These are phyloP conservation scores for Drosophila prosaltans DNA, from an alignment of 1,140 invertebrate genomes.

Conservation along the genomic window DNA sequence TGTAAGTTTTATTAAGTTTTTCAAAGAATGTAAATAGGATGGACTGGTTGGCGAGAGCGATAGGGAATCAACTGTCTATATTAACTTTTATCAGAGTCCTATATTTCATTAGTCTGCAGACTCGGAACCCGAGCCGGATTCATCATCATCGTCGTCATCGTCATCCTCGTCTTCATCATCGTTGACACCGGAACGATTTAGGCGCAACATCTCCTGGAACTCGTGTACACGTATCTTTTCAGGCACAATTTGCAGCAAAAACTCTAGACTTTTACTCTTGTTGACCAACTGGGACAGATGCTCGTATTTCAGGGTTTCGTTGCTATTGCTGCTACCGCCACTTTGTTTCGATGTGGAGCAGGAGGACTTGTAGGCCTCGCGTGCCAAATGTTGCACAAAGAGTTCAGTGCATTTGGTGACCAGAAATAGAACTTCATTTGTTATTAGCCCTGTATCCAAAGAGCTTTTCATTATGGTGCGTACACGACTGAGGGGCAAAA, in stretches of 20 bases:
- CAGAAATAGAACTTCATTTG: slow-evolving; percentile 74
- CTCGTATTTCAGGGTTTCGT: slow-evolving; percentile 68
- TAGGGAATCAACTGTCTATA: too few relatives aligned
- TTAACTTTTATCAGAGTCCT: too few relatives aligned
- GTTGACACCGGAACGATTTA: slow-evolving; percentile 52
- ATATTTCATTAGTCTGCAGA: slow-evolving; percentile 14
- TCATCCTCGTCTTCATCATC: slow-evolving; percentile 53
- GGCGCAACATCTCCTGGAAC: slow-evolving; percentile 70
- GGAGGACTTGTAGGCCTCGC: slow-evolving; percentile 51
- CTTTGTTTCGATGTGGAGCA: slow-evolving; percentile 13
- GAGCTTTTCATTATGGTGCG: slow-evolving; percentile 81
- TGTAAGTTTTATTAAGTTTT: too few relatives aligned
- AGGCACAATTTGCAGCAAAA: slow-evolving; percentile 78
- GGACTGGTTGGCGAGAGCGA: too few relatives aligned
- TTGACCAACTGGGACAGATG: slow-evolving; percentile 72
- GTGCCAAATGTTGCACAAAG: slow-evolving; percentile 74
- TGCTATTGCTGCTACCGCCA: slow-evolving; percentile 8
- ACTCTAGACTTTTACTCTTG: slow-evolving; percentile 69
- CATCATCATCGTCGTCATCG: slow-evolving; percentile 27
- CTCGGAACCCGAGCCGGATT: slow-evolving; percentile 34
- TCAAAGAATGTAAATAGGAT: too few relatives aligned
- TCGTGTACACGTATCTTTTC: slow-evolving; percentile 77
- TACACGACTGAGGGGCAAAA: slow-evolving; percentile 70
- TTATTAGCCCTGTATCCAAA: slow-evolving; percentile 73
- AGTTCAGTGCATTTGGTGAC: slow-evolving; percentile 76